phyloP scores from a whole-genome alignment of 2,797 vertebrate genomes.

The Crax fasciolata region DNA sequence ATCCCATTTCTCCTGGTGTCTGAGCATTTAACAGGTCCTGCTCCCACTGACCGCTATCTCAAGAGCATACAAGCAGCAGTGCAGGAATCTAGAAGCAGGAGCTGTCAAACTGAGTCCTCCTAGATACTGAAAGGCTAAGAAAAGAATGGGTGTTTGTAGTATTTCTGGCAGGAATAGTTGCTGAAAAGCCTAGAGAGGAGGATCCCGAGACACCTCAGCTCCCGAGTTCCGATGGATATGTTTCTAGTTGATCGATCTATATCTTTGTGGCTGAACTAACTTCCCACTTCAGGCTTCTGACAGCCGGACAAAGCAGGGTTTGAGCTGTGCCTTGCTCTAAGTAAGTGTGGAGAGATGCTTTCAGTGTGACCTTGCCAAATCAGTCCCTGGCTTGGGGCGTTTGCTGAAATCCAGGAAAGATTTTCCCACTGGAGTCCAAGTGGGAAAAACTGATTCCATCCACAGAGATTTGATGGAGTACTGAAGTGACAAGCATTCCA shows the following conservation, averaged over 20 bases:
- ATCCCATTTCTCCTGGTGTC: background rate
- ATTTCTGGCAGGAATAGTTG: conserved; percentile 46
- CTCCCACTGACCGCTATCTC: background rate
- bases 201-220: conserved; percentile 31
- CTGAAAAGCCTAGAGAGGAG: conserved; percentile 63
- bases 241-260: conserved; percentile 33
- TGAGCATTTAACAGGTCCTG: background rate
- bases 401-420: conserved; percentile 30
- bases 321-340: conserved; percentile 27
- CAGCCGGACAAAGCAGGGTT: conserved; percentile 62
- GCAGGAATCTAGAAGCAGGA: conserved; percentile 55
- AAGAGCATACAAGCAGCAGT: conserved; percentile 24
- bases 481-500: conserved; percentile 19
- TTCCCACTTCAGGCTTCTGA: conserved; percentile 57
- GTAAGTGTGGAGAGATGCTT: conserved; percentile 66
- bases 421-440: conserved; percentile 59
- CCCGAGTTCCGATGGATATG: background rate
- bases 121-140: conserved; percentile 57
- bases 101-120: background rate
- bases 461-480: background rate
- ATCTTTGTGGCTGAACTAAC: background rate
- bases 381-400: background rate
- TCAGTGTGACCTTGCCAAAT: conserved; percentile 62
- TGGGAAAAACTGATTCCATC: conserved; percentile 33
- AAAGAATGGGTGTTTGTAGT: conserved; percentile 61